These are phyloP conservation scores for Anthoscopus minutus DNA, from an alignment of 2,113 vertebrate species.

Conservation along the genomic window DNA sequence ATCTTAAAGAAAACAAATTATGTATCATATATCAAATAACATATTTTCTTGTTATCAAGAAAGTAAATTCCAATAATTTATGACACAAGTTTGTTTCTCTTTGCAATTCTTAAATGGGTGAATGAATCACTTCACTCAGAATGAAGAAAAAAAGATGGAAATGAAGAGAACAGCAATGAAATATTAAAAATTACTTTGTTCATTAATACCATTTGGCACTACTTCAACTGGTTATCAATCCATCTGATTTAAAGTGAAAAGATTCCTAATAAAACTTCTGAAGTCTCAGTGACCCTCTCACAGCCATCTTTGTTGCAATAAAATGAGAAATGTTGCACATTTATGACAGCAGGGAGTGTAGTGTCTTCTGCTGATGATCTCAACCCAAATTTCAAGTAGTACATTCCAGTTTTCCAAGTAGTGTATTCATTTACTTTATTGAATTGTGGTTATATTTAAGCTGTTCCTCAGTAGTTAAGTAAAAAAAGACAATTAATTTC, in stretches of 20 bases:
- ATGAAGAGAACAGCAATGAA: neutral
- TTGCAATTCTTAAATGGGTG: neutral
- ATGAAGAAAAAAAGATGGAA: neutral
- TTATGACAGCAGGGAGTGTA: neutral
- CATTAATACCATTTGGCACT: neutral
- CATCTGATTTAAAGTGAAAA: neutral
- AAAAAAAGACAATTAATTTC: neutral
- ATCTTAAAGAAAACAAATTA: neutral
- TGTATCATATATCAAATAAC: neutral
- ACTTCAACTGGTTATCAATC: neutral
- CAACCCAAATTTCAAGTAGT: neutral
- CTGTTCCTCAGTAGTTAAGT: neutral
- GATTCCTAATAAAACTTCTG: neutral
- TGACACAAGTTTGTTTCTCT: neutral
- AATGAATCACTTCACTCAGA: neutral
- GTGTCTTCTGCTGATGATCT: neutral
- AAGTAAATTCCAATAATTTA: neutral
- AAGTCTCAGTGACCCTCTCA: neutral
- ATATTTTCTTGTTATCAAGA: neutral
- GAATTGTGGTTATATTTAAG: neutral
- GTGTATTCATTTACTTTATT: neutral
- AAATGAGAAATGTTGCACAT: neutral
- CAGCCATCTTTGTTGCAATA: neutral
- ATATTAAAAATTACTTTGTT: neutral
- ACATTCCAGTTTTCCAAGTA: neutral